These are phyloP conservation scores for Megamerina dolium DNA, from an alignment of 2,888 invertebrate species.

Conservation along the genomic window DNA sequence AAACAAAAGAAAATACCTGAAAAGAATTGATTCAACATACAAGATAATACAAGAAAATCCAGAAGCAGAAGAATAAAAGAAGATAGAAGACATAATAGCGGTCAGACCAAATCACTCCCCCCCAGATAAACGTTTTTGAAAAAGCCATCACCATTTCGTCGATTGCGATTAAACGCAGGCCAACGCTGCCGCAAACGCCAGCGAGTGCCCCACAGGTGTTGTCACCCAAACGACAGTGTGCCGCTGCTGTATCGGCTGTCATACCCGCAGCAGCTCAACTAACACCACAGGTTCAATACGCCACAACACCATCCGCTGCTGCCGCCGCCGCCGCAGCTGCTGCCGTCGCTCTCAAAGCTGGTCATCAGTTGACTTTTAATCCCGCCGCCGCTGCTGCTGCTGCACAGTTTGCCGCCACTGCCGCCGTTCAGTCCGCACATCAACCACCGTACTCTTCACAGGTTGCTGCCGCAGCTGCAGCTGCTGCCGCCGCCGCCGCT, in stretches of 20 bases:
- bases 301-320: constrained; percentile 47
- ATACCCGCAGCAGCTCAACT: constrained; percentile 42
- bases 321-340: constrained; percentile 34
- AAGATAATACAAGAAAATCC: too few relatives aligned
- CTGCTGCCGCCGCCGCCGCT: constrained; percentile 29
- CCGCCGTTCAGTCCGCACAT: constrained; percentile 26
- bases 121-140: constrained; percentile 45
- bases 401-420: constrained; percentile 29
- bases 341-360: constrained; percentile 36
- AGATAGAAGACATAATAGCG: neutral
- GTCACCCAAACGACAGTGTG: constrained; percentile 51
- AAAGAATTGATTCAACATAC: too few relatives aligned
- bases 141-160: constrained; percentile 53
- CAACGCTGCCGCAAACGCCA: constrained; percentile 52
- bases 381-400: constrained; percentile 28
- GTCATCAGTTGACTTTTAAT: constrained; percentile 37
- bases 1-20: too few relatives aligned
- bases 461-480: constrained; percentile 40
- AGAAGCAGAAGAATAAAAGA: too few relatives aligned
- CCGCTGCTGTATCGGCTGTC: constrained; percentile 48
- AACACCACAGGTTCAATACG: constrained; percentile 33
- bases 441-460: constrained; percentile 36
- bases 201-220: constrained; percentile 51
- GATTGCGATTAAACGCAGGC: constrained; percentile 53
- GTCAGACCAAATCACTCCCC: constrained; percentile 27